A percentile compares a stretch with the other conserved stretches of the same genome.
Evolutionary conservation across 2,797 vertebrate species (phyloP).

Genomic region (Prionace glauca): DNA sequence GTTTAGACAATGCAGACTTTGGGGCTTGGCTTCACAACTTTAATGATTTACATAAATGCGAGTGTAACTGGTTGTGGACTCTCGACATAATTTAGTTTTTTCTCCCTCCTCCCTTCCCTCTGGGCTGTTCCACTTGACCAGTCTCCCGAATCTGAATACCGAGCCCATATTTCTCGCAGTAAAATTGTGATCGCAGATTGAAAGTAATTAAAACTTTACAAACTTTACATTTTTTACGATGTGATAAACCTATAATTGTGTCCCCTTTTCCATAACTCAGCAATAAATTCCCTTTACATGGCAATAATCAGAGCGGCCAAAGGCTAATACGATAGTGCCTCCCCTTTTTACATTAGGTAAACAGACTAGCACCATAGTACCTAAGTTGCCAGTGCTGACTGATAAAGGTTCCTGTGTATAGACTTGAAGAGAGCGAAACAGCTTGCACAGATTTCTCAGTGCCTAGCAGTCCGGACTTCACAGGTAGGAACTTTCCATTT

Average conservation of each 20-base stretch:
- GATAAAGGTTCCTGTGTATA: slow-evolving; percentile 46
- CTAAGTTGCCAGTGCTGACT: slow-evolving; percentile 53
- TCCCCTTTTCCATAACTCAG: not conserved
- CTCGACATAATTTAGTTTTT: not conserved
- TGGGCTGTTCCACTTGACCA: not conserved
- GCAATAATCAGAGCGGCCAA: not conserved
- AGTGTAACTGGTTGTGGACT: not conserved
- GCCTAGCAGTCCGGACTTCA: not conserved
- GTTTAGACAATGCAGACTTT: not conserved
- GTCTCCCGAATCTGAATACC: not conserved
- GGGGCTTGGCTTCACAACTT: not conserved
- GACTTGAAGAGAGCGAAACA: slow-evolving; percentile 41
- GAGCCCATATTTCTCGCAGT: not conserved
- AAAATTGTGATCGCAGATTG: not conserved
- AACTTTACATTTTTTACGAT: not conserved
- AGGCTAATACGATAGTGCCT: slow-evolving; percentile 42
- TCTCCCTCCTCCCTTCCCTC: not conserved
- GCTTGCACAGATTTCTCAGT: slow-evolving; percentile 41
- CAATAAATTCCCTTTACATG: not conserved
- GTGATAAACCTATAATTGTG: not conserved
- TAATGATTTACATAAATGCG: not conserved
- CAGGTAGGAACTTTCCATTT: slow-evolving; percentile 28
- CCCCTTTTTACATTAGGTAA: slow-evolving; percentile 51
- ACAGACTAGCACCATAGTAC: slow-evolving; percentile 52
- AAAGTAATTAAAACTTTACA: not conserved